phyloP scores from a whole-genome alignment of 2,888 invertebrate genomes.

The Dascillus cervinus region DNA sequence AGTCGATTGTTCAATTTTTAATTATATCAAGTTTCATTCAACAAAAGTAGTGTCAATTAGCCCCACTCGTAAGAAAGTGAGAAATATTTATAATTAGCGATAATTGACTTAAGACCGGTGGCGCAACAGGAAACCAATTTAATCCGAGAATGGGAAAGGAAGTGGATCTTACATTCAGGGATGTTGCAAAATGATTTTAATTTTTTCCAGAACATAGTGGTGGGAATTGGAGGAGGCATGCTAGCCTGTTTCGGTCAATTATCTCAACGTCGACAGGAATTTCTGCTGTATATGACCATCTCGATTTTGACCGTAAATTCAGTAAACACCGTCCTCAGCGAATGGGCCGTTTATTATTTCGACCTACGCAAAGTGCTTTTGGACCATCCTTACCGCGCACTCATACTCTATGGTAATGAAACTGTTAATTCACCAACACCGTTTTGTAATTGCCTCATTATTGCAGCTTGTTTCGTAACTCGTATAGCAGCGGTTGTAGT shows the following conservation, averaged over 20 bases:
- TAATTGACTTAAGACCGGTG: no score
- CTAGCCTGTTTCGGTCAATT: conserved; percentile 42
- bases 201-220: conserved; percentile 43
- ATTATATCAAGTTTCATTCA: no score
- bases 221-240: conserved; percentile 44
- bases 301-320: conserved; percentile 47
- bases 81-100: no score
- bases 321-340: conserved; percentile 47
- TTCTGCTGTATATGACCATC: conserved; percentile 45
- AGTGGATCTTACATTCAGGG: no score
- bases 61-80: no score
- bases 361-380: conserved; percentile 31
- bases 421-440: no score
- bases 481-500: conserved; percentile 42
- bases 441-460: conserved; percentile 12
- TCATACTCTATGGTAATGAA: conserved; percentile 41
- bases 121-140: no score
- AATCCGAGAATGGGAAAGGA: no score
- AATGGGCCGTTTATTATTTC: conserved; percentile 42
- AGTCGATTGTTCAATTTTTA: no score
- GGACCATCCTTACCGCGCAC: conserved; percentile 34
- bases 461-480: conserved; percentile 44
- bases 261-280: conserved; percentile 41
- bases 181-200: no score
- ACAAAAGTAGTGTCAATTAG: no score